Evolutionary conservation across 2,888 invertebrate species (phyloP), one percentile per base, ranked within the genome.

Genomic region (Ernsta delagoae): DNA sequence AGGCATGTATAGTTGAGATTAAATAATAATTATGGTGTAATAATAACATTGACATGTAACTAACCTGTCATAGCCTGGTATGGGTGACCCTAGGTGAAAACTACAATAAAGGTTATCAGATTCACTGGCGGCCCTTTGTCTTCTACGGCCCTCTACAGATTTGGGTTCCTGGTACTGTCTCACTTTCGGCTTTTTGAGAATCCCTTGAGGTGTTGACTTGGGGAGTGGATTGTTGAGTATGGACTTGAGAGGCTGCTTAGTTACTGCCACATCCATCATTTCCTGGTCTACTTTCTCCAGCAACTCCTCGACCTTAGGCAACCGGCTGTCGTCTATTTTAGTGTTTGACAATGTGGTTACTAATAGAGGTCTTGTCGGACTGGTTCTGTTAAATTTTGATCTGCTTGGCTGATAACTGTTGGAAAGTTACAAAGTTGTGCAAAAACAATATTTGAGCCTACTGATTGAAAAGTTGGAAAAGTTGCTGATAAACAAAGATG

Each of bases 51-150:
- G 41, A 4, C 3, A 59, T 43, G 41, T 48, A 54, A 70, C 86
- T 84, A 65, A 92, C 92, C 83, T 87, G 68, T 92, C 92, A 83
- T 88, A 89, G 60, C 86, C 88, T 16, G 86, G 82, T 75, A 86
- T 83, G 0, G 89, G 87, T 59, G 84, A 80, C 65, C 83, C 83
- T 60, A 87, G 72, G 66, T 83, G 83, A 74, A 79, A 90, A 74
- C 74, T 86, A 73, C 85, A 79, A 73, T 84, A 89, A 11, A 87
- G 80, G 75, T 93, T 90, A 74, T 94, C 94, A 67, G 94, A 93
- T 85, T 94, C 94, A 82, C 94, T 94, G 0, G 90, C 81, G 2
- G 94, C 93, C 62, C 94, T 78, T 69, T 92, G 93, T 76, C 94
- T 82, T 77, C 94, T 82, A 4, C 93, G 85, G 5, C 91, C 90